A percentile compares a stretch with the other conserved stretches of the same genome.
Evolutionary conservation across 1,140 invertebrate genomes (phyloP).

Genomic region (Aphis craccivora): DNA sequence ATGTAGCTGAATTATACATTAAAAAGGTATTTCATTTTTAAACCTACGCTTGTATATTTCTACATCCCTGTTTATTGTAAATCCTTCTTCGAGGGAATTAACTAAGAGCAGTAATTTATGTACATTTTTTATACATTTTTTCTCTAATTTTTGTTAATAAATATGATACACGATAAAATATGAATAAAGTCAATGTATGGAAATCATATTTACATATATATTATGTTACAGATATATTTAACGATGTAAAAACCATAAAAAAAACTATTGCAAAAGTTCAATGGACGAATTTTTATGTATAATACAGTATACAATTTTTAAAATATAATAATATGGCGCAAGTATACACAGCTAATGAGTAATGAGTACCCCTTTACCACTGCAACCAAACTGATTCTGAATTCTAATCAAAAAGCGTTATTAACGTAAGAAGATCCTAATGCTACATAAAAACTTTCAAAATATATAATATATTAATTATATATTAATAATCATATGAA

Average conservation of each 20-base stretch:
- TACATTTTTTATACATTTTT: not conserved
- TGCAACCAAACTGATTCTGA: not conserved
- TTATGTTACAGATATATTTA: not conserved
- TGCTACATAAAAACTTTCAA: too few relatives aligned
- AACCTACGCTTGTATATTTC: not conserved
- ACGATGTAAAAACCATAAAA: not conserved
- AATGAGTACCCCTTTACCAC: not conserved
- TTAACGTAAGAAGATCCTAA: not conserved
- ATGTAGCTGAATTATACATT: not conserved
- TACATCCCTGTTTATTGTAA: not conserved
- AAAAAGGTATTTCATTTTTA: slow-evolving; percentile 9
- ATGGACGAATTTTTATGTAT: not conserved
- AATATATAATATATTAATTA: too few relatives aligned
- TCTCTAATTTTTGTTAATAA: not conserved
- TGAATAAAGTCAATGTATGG: not conserved
- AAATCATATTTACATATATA: not conserved
- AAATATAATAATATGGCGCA: not conserved
- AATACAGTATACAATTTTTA: not conserved
- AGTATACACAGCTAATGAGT: not conserved
- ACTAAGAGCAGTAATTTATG: not conserved
- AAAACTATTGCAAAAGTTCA: not conserved
- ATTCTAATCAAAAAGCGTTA: not conserved
- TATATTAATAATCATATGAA: too few relatives aligned
- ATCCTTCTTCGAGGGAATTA: not conserved
- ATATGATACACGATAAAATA: not conserved